Conservation (phyloP, 2,797 vertebrate species). For the Danio tinwini region DNA sequence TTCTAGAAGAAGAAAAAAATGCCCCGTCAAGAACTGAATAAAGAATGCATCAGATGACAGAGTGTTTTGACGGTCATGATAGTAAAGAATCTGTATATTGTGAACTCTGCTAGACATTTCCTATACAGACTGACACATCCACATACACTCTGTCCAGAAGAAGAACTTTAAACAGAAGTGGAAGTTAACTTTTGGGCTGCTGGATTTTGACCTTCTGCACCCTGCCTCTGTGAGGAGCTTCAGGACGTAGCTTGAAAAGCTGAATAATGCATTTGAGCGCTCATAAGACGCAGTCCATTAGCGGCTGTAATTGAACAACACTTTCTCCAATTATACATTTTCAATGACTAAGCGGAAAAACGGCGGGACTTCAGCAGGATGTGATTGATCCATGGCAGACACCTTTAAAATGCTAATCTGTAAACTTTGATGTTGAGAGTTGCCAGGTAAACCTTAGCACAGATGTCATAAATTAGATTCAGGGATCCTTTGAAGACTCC, state of each 20-base stretch:
- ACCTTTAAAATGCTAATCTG: conserved; percentile 73
- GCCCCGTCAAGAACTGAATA: too few species aligned
- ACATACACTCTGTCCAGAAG: background rate
- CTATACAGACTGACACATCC: background rate
- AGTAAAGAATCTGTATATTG: too few species aligned
- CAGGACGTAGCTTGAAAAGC: background rate
- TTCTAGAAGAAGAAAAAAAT: too few species aligned
- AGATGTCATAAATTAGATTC: conserved; percentile 79
- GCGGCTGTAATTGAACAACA: conserved; percentile 42
- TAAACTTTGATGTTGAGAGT: conserved; percentile 76
- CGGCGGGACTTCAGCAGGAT: conserved; percentile 60
- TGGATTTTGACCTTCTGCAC: background rate
- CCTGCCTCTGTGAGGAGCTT: background rate
- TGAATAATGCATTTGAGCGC: conserved; percentile 34
- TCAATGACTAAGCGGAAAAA: conserved; percentile 54
- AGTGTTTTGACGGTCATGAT: too few species aligned
- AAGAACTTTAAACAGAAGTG: conserved; percentile 16
- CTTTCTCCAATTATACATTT: conserved; percentile 58
- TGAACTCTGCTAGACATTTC: too few species aligned
- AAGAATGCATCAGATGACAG: too few species aligned
- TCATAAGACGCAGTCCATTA: conserved; percentile 38
- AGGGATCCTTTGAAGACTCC: conserved; percentile 76
- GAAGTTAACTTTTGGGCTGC: conserved; percentile 22
- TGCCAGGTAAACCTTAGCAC: conserved; percentile 72
- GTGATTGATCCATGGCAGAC: conserved; percentile 63